These are phyloP conservation scores for Andrena chrysosceles DNA, from an alignment of 2,888 invertebrate species.

Conservation along the genomic window DNA sequence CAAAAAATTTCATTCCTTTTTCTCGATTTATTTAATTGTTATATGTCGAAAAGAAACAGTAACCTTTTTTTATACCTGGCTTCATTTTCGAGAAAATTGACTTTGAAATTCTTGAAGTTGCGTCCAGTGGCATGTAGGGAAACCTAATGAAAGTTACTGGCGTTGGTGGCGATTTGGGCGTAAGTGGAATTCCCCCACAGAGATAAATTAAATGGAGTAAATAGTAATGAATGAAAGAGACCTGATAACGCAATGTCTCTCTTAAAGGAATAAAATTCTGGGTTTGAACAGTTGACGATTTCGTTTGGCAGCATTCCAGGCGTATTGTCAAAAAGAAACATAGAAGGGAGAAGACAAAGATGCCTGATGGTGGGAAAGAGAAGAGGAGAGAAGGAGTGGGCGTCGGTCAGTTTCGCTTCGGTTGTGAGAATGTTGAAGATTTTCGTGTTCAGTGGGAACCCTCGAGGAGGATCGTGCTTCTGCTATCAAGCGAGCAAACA, in stretches of 20 bases:
- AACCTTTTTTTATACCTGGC: too few relatives aligned
- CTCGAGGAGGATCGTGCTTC: conserved; percentile 55
- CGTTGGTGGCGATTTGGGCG: too few relatives aligned
- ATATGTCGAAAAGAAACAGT: too few relatives aligned
- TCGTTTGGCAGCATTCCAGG: conserved; percentile 61
- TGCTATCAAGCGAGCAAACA: conserved; percentile 55
- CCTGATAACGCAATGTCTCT: neutral
- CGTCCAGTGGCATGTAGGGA: too few relatives aligned
- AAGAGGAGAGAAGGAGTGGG: conserved; percentile 52
- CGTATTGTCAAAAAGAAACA: conserved; percentile 46
- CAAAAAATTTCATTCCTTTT: too few relatives aligned
- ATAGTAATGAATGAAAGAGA: too few relatives aligned
- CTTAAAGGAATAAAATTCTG: conserved; percentile 36
- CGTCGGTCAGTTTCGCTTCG: conserved; percentile 58
- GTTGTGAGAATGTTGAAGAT: conserved; percentile 57
- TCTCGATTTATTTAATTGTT: too few relatives aligned
- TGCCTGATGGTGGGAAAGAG: conserved; percentile 2
- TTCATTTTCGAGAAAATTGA: too few relatives aligned
- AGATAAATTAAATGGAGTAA: too few relatives aligned
- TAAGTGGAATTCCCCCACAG: too few relatives aligned
- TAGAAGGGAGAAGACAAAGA: conserved; percentile 24
- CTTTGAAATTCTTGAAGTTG: too few relatives aligned
- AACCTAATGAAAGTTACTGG: too few relatives aligned
- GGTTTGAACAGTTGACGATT: conserved; percentile 44
- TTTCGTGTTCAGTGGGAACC: conserved; percentile 52